Conservation (phyloP, 2,888 invertebrate species). For the Synergus laeviventris region DNA sequence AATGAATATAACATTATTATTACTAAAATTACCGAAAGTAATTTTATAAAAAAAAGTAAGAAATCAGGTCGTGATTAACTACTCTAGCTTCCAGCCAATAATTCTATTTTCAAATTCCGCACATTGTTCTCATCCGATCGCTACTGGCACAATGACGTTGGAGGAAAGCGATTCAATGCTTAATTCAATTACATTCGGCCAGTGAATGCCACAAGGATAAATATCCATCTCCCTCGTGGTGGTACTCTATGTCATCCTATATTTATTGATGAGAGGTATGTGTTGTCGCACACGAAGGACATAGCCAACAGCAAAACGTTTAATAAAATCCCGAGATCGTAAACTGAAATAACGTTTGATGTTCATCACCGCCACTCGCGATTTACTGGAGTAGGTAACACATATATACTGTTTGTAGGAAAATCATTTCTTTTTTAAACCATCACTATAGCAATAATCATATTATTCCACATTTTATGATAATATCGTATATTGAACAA, state of each 20-base stretch:
- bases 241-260: background rate
- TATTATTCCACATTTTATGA: background rate
- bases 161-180: slow-evolving; percentile 20
- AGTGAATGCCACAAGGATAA: slow-evolving; percentile 48
- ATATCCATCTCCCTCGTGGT: slow-evolving; percentile 28
- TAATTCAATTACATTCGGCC: slow-evolving; percentile 49
- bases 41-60: too few species aligned
- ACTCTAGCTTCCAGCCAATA: background rate
- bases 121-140: background rate
- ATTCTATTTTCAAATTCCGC: background rate
- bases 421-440: background rate
- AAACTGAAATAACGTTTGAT: slow-evolving; percentile 48
- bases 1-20: too few species aligned
- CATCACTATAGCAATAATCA: background rate
- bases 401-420: background rate
- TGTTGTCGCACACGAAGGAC: slow-evolving; percentile 25
- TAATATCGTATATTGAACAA: background rate
- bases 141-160: background rate
- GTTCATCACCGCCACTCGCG: slow-evolving; percentile 29
- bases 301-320: slow-evolving; percentile 61
- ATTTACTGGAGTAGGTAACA: background rate
- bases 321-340: slow-evolving; percentile 61
- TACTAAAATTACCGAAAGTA: too few species aligned
- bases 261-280: background rate
- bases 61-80: background rate